Evolutionary conservation across 2,797 vertebrate genomes (phyloP), one percentile per base, ranked within the genome.

Genomic region (Tragopan temminckii): DNA sequence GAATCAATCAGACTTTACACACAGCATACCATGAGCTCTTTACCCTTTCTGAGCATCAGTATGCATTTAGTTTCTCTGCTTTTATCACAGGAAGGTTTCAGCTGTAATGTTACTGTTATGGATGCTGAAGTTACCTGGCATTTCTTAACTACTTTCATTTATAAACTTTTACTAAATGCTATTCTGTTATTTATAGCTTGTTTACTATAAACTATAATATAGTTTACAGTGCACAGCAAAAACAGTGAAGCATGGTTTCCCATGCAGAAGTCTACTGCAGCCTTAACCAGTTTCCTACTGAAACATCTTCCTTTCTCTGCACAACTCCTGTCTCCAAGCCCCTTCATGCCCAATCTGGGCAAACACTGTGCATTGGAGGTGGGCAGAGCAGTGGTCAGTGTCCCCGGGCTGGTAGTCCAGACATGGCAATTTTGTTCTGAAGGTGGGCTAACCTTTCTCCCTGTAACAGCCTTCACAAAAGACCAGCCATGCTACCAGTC

Each of bases 31-130:
- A 33, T 53, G 29, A 66, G 7, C 19, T 42, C 33, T 90, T 88
- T 82, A 86, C 81, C 10, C n/a, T 83, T 87, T 82, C 46, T 82
- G 38, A 87, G 23, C 29, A 89, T 27, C n/a, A 89, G 36, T 63
- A 21, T 24, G 21, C 42, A 69, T 88, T 91, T 94, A 58, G 5
- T 14, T 89, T 70, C 40, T 75, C 89, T 91, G 29, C 29, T 91
- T 93, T 87, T 85, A 62, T 40, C 25, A 59, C 20, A 31, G 29
- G 36, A 62, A 87, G 18, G 16, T 69, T 93, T 71, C 35, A 38
- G 16, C 20, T 40, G 18, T 80, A 87, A 74, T 4, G 2, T 72
- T 69, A 46, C 35, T 88, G 20, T 23, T 79, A 69, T 20, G 66
- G 75, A 63, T 75, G 8, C 9, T 40, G 23, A 43, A 70, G 62